Evolutionary conservation across 2,113 vertebrate species (phyloP).

Genomic region (Archilochus colubris): DNA sequence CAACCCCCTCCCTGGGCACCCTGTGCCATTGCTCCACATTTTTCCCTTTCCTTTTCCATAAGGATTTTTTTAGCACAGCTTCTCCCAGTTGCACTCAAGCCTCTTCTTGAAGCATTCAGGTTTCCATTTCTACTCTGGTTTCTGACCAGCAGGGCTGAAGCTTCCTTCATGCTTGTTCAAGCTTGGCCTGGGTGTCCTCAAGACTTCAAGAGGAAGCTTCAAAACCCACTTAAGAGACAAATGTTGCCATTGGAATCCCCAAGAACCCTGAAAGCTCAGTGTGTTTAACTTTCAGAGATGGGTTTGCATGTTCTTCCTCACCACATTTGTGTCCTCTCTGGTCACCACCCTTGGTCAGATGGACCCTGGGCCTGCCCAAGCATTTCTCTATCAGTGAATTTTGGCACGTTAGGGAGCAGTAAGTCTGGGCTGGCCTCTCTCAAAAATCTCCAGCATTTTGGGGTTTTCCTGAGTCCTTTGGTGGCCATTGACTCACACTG

Average conservation of each 20-base stretch:
- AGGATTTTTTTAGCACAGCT: not conserved
- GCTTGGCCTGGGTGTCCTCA: not conserved
- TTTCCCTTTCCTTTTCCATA: not conserved
- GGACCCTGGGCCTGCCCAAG: not conserved
- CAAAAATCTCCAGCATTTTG: not conserved
- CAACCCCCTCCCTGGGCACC: too few species aligned
- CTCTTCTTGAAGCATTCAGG: not conserved
- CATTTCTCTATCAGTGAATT: not conserved
- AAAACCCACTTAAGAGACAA: not conserved
- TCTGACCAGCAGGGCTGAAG: not conserved
- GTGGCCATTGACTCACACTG: not conserved
- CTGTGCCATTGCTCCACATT: not conserved
- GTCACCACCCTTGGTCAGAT: not conserved
- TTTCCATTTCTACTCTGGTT: not conserved
- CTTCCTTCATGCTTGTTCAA: not conserved
- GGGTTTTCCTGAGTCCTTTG: not conserved
- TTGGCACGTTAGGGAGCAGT: not conserved
- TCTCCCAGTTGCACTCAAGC: rapidly evolving
- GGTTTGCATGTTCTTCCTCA: not conserved
- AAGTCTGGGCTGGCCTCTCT: not conserved
- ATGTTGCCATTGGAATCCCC: rapidly evolving
- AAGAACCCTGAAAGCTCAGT: not conserved
- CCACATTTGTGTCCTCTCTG: not conserved
- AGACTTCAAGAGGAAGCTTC: not conserved
- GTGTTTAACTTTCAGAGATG: not conserved